phyloP scores from a whole-genome alignment of 2,888 invertebrate genomes.

The Alloscopus bannaensis region DNA sequence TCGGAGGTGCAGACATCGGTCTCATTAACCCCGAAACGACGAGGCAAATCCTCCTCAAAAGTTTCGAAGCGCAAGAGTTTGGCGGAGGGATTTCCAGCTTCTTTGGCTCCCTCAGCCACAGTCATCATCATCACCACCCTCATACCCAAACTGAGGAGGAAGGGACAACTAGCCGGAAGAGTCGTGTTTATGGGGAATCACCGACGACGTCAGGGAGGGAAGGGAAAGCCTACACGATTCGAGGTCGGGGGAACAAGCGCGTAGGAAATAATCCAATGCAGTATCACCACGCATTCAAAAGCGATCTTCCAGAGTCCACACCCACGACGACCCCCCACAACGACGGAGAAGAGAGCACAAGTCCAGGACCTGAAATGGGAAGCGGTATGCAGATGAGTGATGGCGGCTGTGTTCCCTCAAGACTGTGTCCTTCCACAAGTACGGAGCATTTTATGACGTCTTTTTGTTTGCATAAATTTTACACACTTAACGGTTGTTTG shows the following conservation, averaged over 20 bases:
- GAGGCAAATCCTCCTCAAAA: constrained; percentile 49
- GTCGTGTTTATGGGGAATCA: no score
- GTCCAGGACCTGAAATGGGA: constrained; percentile 6
- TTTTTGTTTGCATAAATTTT: constrained; percentile 76
- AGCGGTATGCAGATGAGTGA: constrained; percentile 58
- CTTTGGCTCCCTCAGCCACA: constrained; percentile 49
- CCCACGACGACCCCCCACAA: constrained; percentile 8
- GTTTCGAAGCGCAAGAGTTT: constrained; percentile 56
- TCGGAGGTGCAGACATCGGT: constrained; percentile 51
- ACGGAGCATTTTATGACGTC: constrained; percentile 97
- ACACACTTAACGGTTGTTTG: neutral
- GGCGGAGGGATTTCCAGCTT: constrained; percentile 51
- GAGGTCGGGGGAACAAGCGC: constrained; percentile 46
- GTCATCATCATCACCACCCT: constrained; percentile 54
- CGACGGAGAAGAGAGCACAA: constrained; percentile 12
- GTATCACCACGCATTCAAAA: constrained; percentile 1
- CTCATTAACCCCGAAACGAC: constrained; percentile 57
- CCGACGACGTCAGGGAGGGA: constrained; percentile 24
- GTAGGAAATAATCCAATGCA: constrained; percentile 1
- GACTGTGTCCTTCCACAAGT: constrained; percentile 91
- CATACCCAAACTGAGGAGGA: constrained; percentile 16
- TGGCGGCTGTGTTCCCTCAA: constrained; percentile 80
- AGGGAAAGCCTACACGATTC: constrained; percentile 47
- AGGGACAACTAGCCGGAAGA: constrained; percentile 8
- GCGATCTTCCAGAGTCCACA: neutral